These are phyloP conservation scores for Cariama cristata DNA, from an alignment of 2,113 vertebrate species.

Conservation along the genomic window DNA sequence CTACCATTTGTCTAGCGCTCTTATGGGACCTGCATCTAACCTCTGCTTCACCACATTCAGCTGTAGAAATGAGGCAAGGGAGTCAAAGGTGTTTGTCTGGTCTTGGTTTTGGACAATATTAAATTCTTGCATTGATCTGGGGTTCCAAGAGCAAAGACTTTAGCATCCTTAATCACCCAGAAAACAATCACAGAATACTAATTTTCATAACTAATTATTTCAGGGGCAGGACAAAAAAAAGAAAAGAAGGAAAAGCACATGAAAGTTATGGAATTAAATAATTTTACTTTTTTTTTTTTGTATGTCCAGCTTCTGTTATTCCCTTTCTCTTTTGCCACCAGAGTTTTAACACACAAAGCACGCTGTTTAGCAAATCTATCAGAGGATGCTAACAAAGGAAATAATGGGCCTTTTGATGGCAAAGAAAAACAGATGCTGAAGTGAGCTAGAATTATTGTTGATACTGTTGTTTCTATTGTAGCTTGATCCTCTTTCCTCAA, in stretches of 20 bases:
- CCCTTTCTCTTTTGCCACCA: neutral
- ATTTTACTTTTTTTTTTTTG: neutral
- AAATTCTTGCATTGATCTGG: neutral
- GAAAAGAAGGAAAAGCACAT: neutral
- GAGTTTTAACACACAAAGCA: neutral
- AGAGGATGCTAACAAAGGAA: neutral
- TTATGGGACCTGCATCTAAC: neutral
- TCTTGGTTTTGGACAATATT: neutral
- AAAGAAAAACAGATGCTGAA: neutral
- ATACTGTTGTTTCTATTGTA: neutral
- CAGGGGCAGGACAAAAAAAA: neutral
- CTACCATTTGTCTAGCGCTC: neutral
- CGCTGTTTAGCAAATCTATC: neutral
- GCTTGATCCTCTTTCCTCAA: neutral
- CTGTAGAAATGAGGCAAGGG: neutral
- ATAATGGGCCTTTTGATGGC: neutral
- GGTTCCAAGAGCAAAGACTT: neutral
- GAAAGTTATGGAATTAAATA: neutral
- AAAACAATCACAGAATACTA: neutral
- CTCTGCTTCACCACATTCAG: neutral
- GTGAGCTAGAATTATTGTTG: neutral
- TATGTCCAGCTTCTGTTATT: neutral
- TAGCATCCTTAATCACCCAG: neutral
- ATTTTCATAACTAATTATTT: neutral
- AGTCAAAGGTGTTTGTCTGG: neutral